These are phyloP conservation scores for Dendrolimus houi DNA, from an alignment of 2,888 invertebrate species.

Conservation along the genomic window DNA sequence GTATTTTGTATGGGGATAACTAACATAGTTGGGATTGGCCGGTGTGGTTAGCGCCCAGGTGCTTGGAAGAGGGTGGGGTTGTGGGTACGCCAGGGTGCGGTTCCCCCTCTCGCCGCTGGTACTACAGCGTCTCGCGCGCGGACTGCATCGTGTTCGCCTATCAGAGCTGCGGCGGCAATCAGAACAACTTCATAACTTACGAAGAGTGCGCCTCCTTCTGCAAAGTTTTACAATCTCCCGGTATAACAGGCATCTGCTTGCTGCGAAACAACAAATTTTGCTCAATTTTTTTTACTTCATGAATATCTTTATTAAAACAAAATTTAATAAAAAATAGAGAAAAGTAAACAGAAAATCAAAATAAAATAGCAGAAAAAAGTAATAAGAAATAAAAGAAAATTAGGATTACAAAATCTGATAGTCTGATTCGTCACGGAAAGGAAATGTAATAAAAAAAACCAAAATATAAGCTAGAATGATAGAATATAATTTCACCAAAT, in stretches of 20 bases:
- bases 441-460: no score
- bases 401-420: no score
- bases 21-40: conserved; percentile 19
- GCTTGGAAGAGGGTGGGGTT: conserved; percentile 38
- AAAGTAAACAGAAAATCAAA: no score
- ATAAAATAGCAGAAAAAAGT: no score
- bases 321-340: no score
- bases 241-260: conserved; percentile 19
- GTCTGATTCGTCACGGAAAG: no score
- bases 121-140: conserved; percentile 80
- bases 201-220: conserved; percentile 77
- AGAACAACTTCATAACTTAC: conserved; percentile 88
- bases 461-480: no score
- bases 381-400: no score
- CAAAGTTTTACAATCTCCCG: conserved; percentile 17
- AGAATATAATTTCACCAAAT: no score
- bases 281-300: no score
- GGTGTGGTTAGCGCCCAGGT: conserved; percentile 41
- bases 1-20: conserved; percentile 7
- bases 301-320: no score
- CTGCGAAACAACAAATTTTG: background rate
- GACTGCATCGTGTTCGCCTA: conserved; percentile 89
- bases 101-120: conserved; percentile 78
- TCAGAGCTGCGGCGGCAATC: conserved; percentile 91
- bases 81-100: conserved; percentile 28